Evolutionary conservation across 2,888 invertebrate genomes (phyloP).

Genomic region (Rhimphoctona megacephalus): DNA sequence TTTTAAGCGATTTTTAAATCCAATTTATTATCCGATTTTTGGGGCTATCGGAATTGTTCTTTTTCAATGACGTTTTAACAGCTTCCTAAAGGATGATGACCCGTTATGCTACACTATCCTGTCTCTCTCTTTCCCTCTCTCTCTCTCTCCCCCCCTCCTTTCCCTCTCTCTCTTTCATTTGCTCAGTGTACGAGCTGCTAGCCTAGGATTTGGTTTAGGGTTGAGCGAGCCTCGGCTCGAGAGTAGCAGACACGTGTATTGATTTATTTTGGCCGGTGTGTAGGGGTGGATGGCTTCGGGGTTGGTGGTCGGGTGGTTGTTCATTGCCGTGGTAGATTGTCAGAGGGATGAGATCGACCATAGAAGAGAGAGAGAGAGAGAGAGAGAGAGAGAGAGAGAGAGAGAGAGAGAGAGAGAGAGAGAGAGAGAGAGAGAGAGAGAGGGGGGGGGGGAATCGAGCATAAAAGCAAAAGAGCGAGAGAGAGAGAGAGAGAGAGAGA

Average conservation of each 20-base stretch:
- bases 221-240: slow-evolving; percentile 76
- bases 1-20: neutral
- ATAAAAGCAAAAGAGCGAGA: neutral
- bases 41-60: neutral
- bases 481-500: neutral
- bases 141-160: neutral
- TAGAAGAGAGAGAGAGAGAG: neutral
- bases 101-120: neutral
- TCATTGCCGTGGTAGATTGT: slow-evolving; percentile 46
- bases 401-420: neutral
- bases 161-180: neutral
- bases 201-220: slow-evolving; percentile 71
- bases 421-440: no score
- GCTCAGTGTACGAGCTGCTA: neutral
- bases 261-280: slow-evolving; percentile 81
- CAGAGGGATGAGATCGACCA: slow-evolving; percentile 60
- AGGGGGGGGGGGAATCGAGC: no score
- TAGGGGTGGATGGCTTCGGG: slow-evolving; percentile 60
- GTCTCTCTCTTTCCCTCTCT: neutral
- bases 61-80: neutral
- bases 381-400: slow-evolving; percentile 36
- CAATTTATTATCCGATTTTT: neutral
- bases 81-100: slow-evolving; percentile 1
- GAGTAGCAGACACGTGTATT: slow-evolving; percentile 84
- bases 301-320: slow-evolving; percentile 54